Percentiles rank a stretch among this genome's conserved stretches.
Conservation (phyloP, 2,113 vertebrate species). For the Rissa tridactyla region DNA sequence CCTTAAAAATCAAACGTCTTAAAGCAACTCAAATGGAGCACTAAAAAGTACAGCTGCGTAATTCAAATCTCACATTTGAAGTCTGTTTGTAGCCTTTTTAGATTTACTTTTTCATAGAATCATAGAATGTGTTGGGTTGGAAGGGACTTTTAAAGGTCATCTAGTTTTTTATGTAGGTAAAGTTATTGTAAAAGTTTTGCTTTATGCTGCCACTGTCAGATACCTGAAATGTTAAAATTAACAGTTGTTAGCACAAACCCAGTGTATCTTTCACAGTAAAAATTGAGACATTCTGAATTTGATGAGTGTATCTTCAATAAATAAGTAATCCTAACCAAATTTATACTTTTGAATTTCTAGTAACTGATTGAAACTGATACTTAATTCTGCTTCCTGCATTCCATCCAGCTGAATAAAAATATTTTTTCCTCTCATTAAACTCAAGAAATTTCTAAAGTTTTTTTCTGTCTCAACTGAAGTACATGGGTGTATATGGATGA, state of each 20-base stretch:
- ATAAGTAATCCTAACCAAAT: not conserved
- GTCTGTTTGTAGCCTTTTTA: not conserved
- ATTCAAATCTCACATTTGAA: not conserved
- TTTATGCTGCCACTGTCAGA: not conserved
- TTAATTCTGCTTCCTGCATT: not conserved
- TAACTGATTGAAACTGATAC: not conserved
- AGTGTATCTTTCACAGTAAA: not conserved
- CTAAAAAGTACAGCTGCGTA: not conserved
- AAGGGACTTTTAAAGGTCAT: too few species aligned
- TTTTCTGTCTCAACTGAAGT: not conserved
- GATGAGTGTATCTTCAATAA: not conserved
- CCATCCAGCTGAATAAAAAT: not conserved
- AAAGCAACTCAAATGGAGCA: not conserved
- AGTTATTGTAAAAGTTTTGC: not conserved
- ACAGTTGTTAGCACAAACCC: not conserved
- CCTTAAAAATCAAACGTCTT: not conserved
- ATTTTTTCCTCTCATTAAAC: not conserved
- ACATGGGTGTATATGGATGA: not conserved
- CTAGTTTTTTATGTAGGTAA: not conserved
- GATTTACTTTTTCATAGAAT: not conserved
- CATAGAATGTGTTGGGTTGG: too few species aligned
- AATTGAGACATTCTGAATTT: not conserved
- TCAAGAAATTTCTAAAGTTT: accelerated
- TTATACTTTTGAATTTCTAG: not conserved
- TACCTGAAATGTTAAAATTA: not conserved